These are phyloP conservation scores for Philhelius pedissequus DNA, from an alignment of 2,888 invertebrate genomes.

Conservation along the genomic window DNA sequence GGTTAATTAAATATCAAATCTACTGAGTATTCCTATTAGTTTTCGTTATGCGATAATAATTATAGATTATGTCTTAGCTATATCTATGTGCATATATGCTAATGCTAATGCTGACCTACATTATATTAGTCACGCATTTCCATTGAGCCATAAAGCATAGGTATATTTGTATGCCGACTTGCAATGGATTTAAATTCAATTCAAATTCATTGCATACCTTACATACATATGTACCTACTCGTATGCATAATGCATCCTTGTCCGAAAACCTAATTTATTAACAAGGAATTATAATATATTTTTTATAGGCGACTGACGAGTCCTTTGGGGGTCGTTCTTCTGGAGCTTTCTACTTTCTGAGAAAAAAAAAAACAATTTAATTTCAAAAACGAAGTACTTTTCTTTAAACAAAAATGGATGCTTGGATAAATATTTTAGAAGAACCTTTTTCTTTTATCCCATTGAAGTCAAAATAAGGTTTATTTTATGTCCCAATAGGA, in stretches of 20 bases:
- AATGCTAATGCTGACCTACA: conserved; percentile 1
- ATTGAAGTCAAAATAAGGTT: background rate
- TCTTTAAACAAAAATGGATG: background rate
- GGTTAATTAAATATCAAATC: conserved; percentile 54
- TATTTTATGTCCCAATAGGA: background rate
- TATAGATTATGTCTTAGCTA: background rate
- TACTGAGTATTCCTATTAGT: conserved; percentile 15
- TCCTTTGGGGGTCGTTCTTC: background rate
- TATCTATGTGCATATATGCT: background rate
- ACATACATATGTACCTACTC: too few species aligned
- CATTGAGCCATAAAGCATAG: background rate
- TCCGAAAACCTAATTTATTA: background rate
- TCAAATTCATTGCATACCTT: background rate
- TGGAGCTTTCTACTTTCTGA: background rate
- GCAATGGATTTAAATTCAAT: background rate
- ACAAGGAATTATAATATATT: background rate
- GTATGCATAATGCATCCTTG: too few species aligned
- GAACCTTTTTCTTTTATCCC: background rate
- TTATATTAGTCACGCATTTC: conserved; percentile 15
- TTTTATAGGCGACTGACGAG: background rate
- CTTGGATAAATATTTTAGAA: background rate
- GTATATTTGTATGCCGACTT: background rate
- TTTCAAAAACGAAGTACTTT: background rate
- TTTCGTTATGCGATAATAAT: conserved; percentile 14
- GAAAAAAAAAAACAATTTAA: conserved; percentile 10